Evolutionary conservation across 2,113 vertebrate genomes (phyloP), one percentile per base, ranked within the genome.

Genomic region (Uropsilus gracilis): DNA sequence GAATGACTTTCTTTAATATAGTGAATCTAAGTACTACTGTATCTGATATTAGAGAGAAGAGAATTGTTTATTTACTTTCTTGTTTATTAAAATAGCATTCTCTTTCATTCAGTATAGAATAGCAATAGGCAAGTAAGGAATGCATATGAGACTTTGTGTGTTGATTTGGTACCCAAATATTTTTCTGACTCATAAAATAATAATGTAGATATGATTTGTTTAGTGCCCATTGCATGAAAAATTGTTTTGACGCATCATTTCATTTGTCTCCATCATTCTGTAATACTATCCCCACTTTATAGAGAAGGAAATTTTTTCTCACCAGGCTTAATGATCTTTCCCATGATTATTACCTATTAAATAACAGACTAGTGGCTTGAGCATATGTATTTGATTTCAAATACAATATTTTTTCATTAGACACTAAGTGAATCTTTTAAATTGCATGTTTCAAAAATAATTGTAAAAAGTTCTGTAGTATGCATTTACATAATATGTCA

Each of bases 171-270:
- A n/a, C n/a, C n/a, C n/a, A n/a, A 9, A 69, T 20, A 55, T 34
- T 34, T 69, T 73, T 18, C 13, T 78, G 32, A 61, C 20, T 94
- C 39, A 86, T 66, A 66, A 50, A 89, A 92, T 87, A 87, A 91
- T 83, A 87, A 75, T 53, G 13, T 26, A 93, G 5, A 50, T 37
- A 50, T 16, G 28, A 50, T n/a, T 55, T 48, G 11, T 69, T 81
- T 86, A 50, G 4, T 46, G 32, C 39, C 22, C 87, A 78, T 30
- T 30, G 6, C n/a, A 48, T 61, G 4, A n/a, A 13, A 71, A 69
- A 39, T 34, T 92, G 14, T n/a, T 92, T 90, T 63, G 14, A 44
- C 44, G 3, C 10, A 48, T 89, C 72, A 53, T 77, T 82, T 85
- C 30, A 90, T 6, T 59, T 92, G n/a, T 10, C 61, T 12, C 50